Conservation (phyloP, 2,113 vertebrate species). For the Panthera leo region DNA sequence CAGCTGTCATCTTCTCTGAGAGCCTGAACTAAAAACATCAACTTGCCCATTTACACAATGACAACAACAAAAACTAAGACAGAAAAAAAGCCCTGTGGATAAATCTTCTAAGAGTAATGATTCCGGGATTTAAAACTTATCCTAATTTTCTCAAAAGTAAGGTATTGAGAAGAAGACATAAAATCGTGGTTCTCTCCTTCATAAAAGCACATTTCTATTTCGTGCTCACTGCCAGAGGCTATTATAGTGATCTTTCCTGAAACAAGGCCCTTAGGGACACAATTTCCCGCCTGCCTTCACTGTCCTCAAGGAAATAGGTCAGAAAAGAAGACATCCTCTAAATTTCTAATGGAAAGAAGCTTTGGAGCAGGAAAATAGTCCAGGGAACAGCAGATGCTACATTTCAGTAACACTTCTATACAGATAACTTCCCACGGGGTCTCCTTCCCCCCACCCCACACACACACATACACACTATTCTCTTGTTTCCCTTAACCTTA, state of each 20-base stretch:
- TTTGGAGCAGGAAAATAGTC: background rate
- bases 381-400: background rate
- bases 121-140: background rate
- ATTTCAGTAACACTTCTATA: background rate
- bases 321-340: background rate
- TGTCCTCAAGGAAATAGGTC: background rate
- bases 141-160: conserved; percentile 15
- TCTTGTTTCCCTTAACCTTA: background rate
- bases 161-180: background rate
- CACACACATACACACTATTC: background rate
- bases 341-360: background rate
- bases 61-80: background rate
- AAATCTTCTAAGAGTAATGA: background rate
- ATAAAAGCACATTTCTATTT: background rate
- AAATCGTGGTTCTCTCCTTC: background rate
- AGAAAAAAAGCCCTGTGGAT: background rate
- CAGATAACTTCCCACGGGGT: background rate
- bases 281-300: background rate
- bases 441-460: background rate
- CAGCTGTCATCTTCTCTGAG: background rate
- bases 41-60: background rate
- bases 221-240: background rate
- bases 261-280: background rate
- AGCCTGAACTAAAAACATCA: background rate
- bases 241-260: background rate